These are phyloP conservation scores for Tyrophagus putrescentiae DNA, from an alignment of 1,140 invertebrate genomes.

Conservation along the genomic window DNA sequence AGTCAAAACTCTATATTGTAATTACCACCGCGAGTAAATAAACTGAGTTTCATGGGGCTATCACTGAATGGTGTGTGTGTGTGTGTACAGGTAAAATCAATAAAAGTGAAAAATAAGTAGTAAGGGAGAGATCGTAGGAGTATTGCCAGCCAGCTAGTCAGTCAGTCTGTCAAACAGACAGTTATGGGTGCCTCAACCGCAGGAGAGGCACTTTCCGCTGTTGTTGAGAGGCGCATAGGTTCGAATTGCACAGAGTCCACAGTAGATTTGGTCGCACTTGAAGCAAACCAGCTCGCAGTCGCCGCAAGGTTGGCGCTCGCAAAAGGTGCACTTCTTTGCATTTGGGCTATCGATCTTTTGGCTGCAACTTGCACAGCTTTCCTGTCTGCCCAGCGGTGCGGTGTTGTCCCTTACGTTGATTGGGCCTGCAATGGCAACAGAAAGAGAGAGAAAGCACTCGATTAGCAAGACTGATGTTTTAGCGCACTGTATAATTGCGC, in stretches of 20 bases:
- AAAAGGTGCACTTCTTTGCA: neutral
- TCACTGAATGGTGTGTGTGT: too few relatives aligned
- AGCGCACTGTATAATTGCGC: too few relatives aligned
- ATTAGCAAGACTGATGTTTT: too few relatives aligned
- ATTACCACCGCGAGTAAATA: too few relatives aligned
- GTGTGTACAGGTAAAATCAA: neutral
- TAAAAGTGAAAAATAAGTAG: neutral
- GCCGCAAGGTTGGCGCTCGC: neutral
- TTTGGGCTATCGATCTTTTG: neutral
- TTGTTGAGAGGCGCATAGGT: neutral
- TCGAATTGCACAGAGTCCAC: conserved; percentile 5
- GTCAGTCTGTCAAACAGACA: too few relatives aligned
- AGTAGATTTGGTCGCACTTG: conserved; percentile 4
- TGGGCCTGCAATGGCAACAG: neutral
- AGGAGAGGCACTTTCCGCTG: neutral
- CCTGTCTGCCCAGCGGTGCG: neutral
- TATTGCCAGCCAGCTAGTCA: neutral
- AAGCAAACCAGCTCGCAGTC: conserved; percentile 8
- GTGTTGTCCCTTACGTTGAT: neutral
- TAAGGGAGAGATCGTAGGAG: neutral
- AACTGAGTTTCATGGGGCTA: too few relatives aligned
- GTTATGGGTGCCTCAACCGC: too few relatives aligned
- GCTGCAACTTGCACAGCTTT: neutral
- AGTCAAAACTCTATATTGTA: neutral
- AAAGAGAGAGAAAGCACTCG: too few relatives aligned